Evolutionary conservation across 2,888 invertebrate species (phyloP).

Genomic region (Tetropium fuscum): DNA sequence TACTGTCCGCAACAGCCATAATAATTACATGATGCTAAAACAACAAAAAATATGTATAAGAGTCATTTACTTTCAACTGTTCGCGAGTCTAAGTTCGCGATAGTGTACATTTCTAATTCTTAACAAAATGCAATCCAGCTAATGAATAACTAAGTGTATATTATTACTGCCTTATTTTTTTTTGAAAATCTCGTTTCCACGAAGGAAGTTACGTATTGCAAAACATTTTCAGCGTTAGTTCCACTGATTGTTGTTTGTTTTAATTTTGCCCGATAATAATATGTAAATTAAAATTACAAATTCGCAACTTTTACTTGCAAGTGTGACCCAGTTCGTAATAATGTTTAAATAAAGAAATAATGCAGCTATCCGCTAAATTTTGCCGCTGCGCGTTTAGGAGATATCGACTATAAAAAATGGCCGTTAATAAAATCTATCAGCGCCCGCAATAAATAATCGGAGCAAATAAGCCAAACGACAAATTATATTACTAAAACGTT

Average conservation of each 20-base stretch:
- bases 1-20: too few species aligned
- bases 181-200: not conserved
- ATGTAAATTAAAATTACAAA: conserved; percentile 44
- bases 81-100: too few species aligned
- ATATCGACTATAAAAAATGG: conserved; percentile 33
- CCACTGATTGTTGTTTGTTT: conserved; percentile 35
- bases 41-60: too few species aligned
- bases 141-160: too few species aligned
- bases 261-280: too few species aligned
- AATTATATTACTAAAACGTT: conserved; percentile 24
- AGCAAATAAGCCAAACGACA: conserved; percentile 24
- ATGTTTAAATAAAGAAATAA: conserved; percentile 18
- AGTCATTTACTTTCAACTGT: too few species aligned
- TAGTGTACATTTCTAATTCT: too few species aligned
- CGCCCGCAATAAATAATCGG: conserved; percentile 28
- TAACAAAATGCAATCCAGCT: too few species aligned
- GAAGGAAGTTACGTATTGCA: not conserved
- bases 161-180: not conserved
- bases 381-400: conserved; percentile 29
- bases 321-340: conserved; percentile 46
- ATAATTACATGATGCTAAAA: too few species aligned
- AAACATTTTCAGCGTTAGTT: conserved; percentile 19
- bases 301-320: conserved; percentile 48
- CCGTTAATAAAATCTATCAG: conserved; percentile 32
- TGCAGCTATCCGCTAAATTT: conserved; percentile 7